Percentiles rank a stretch among this genome's conserved stretches.
These are phyloP conservation scores for Stegana nigrithorax DNA, from an alignment of 2,888 invertebrate species.

Conservation along the genomic window DNA sequence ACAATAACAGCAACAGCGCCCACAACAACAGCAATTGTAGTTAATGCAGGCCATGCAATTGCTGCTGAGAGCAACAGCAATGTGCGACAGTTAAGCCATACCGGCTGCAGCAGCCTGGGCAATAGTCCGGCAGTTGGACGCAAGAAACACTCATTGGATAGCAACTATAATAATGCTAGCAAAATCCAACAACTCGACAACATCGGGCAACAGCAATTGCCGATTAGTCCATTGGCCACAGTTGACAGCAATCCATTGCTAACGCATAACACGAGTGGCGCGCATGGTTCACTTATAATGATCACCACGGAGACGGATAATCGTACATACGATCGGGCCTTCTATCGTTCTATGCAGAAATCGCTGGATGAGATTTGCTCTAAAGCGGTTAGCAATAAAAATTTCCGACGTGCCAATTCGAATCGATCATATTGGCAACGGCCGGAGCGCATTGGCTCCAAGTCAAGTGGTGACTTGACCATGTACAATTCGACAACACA, in stretches of 20 bases:
- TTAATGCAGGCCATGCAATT: conserved; percentile 17
- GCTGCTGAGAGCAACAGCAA: conserved; percentile 14
- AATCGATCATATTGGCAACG: conserved; percentile 48
- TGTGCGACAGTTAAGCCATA: conserved; percentile 24
- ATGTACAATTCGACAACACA: conserved; percentile 63
- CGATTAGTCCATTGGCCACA: conserved; percentile 12
- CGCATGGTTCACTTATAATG: conserved; percentile 32
- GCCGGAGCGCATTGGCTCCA: conserved; percentile 63
- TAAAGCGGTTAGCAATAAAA: conserved; percentile 1
- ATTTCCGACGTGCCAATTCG: conserved; percentile 22
- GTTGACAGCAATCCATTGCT: conserved; percentile 18
- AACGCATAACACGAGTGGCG: conserved; percentile 13
- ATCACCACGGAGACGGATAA: conserved; percentile 54
- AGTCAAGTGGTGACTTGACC: conserved; percentile 67
- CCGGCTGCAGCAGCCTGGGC: conserved; percentile 54
- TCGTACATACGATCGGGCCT: conserved; percentile 67
- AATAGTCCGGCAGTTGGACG: conserved; percentile 61
- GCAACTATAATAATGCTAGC: conserved; percentile 40
- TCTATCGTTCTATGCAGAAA: conserved; percentile 63
- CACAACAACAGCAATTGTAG: conserved; percentile 27
- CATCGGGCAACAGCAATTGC: background rate
- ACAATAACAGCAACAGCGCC: conserved; percentile 29
- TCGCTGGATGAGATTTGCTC: conserved; percentile 59
- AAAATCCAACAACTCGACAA: background rate
- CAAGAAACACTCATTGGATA: conserved; percentile 67